Evolutionary conservation across 1,140 invertebrate species (phyloP), one percentile per base, ranked within the genome.

Genomic region (Drosophila quadrilineata): DNA sequence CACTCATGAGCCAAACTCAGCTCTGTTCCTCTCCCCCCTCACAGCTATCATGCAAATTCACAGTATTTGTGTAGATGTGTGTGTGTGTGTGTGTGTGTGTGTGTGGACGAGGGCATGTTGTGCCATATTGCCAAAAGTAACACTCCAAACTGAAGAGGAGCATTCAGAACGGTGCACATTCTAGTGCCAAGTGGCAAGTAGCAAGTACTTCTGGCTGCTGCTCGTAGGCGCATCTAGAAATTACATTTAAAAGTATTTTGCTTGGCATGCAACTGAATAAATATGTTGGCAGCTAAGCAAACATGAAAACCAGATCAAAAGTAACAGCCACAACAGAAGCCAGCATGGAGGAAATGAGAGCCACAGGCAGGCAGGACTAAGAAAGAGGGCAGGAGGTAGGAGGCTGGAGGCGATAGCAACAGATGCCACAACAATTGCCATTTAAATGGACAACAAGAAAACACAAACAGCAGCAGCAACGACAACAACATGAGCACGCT

Each of bases 221-320:
- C n/a, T 40, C 24, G 73, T 71, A 75, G 72, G 74, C 68, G 53
- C 74, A 77, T 70, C 65, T 48, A 40, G 70, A 77, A 84, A 84
- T 77, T 84, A 74, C 79, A 85, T 84, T 84, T 84, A 74, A 82
- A 77, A 73, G 62, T 75, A 82, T 82, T 82, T 84, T 54, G 54
- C 59, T 72, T 74, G 52, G 64, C 69, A 67, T 3, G 56, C 52
- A 63, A 21, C 69, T 53, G 35, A 54, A 59, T 60, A 70, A 84
- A 63, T 57, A 59, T 22, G 40, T 40, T 45, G 53, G 56, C 57
- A 43, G 24, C 31, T 67, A 59, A 62, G 56, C 52, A 69, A 71
- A 82, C 76, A 82, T 58, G 41, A n/a, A 62, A 77, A 70, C 45
- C 77, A 84, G 77, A 84, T 69, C 46, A 57, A 38, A 69, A 63